Evolutionary conservation across 2,797 vertebrate species (phyloP).

Genomic region (Acanthopagrus latus): DNA sequence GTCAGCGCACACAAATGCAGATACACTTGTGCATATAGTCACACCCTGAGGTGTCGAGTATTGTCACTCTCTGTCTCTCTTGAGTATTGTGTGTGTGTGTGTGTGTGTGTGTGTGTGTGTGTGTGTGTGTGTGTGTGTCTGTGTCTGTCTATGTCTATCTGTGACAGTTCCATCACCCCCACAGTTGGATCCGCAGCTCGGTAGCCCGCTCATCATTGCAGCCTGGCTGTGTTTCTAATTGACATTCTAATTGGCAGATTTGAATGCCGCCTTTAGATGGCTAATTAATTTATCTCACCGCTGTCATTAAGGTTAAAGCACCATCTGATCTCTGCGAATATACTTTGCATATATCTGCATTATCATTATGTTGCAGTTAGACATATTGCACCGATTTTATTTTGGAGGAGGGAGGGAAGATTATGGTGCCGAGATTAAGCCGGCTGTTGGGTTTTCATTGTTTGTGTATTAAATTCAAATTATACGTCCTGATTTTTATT

Average conservation of each 20-base stretch:
- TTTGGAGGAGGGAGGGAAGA: constrained; percentile 65
- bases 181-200: constrained; percentile 63
- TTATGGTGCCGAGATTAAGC: constrained; percentile 50
- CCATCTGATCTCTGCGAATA: constrained; percentile 88
- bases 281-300: constrained; percentile 90
- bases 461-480: constrained; percentile 50
- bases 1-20: constrained; percentile 41
- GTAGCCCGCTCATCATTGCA: constrained; percentile 72
- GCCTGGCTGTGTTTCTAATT: constrained; percentile 85
- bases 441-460: constrained; percentile 22
- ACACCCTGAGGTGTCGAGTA: constrained; percentile 74
- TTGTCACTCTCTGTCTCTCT: constrained; percentile 72
- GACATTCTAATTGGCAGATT: constrained; percentile 90
- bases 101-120: constrained; percentile 27
- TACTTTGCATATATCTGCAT: constrained; percentile 88
- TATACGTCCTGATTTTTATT: neutral
- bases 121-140: constrained; percentile 19
- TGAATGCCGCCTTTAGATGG: constrained; percentile 86
- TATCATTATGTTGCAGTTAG: constrained; percentile 76
- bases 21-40: constrained; percentile 45
- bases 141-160: constrained; percentile 13
- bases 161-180: constrained; percentile 74
- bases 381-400: constrained; percentile 69
- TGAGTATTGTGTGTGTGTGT: constrained; percentile 46
- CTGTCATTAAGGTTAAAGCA: constrained; percentile 89